Conservation (phyloP, 2,888 invertebrate species). For the Parnassius mnemosyne region DNA sequence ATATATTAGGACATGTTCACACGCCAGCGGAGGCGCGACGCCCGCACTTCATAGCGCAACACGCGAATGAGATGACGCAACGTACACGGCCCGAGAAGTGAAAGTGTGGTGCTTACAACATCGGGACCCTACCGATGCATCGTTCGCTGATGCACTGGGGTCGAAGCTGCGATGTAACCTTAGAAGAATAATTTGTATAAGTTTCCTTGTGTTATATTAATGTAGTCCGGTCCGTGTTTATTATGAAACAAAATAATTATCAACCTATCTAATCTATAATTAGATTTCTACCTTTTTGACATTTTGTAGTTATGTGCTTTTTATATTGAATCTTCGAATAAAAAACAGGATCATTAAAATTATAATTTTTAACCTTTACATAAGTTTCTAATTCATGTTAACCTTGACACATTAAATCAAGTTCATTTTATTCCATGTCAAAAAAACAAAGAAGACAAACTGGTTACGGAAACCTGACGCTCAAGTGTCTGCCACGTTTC, state of each 20-base stretch:
- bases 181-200: slow-evolving; percentile 26
- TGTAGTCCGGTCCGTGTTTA: too few species aligned
- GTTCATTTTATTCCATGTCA: slow-evolving; percentile 14
- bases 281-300: too few species aligned
- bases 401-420: slow-evolving; percentile 27
- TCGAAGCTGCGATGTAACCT: slow-evolving; percentile 38
- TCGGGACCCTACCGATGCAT: slow-evolving; percentile 60
- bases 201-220: not conserved
- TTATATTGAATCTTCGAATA: too few species aligned
- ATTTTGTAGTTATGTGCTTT: too few species aligned
- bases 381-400: slow-evolving; percentile 15
- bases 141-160: slow-evolving; percentile 63
- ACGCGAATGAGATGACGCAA: slow-evolving; percentile 51
- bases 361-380: slow-evolving; percentile 17
- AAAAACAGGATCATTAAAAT: slow-evolving; percentile 10
- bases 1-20: slow-evolving; percentile 6
- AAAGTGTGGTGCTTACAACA: slow-evolving; percentile 72
- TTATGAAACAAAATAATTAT: too few species aligned
- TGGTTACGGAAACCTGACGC: slow-evolving; percentile 21
- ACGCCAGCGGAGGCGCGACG: slow-evolving; percentile 28
- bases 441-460: slow-evolving; percentile 25
- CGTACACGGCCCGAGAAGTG: slow-evolving; percentile 50
- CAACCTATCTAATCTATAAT: too few species aligned
- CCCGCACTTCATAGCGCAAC: slow-evolving; percentile 46
- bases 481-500: slow-evolving; percentile 34